Evolutionary conservation across 1,140 invertebrate genomes (phyloP), one percentile per base, ranked within the genome.

Genomic region (Micrasema longulum): DNA sequence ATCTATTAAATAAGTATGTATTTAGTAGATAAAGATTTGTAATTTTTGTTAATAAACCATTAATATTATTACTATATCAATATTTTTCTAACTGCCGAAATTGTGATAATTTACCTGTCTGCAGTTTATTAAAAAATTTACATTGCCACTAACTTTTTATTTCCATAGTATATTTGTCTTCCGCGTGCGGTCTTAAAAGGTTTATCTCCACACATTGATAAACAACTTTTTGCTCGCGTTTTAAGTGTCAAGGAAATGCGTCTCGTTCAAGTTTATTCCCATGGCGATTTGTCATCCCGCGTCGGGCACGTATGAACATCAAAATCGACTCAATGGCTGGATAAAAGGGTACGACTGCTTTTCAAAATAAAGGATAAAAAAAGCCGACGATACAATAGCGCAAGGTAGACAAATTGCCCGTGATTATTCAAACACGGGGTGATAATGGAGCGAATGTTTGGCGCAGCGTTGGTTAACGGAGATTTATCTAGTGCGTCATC

Each of bases 401-500:
- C 60, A 47, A 60, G 41, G 45, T 50, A 60, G 71, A 72, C 71
- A 72, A 72, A 72, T 72, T 68, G 71, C 64, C 53, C 52, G 64
- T 62, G 53, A 68, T 72, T 67, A 67, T 48, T 72, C 71, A 72
- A 68, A 68, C 70, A 60, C 62, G 70, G 60, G 63, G 70, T 60
- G 71, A 72, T 72, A 72, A 72, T 72, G 71, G 71, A 68, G 45
- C 36, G 41, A 65, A 63, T 63, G 60, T 65, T 71, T 65, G 60
- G 57, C 67, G 52, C 43, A 62, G 52, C 55, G 48, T 62, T 69
- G n/a, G 43, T 64, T 36, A 36, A 53, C n/a, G 53, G 55, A 48
- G 55, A 69, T 48, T 62, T 48, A 57, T 69, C 10, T 38, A 41
- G 2, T 41, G 67, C 45, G 7, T 14, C 55, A 18, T 41, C 55